Conservation (phyloP, 2,797 vertebrate species). For the Lepilemur ruficaudatus region DNA sequence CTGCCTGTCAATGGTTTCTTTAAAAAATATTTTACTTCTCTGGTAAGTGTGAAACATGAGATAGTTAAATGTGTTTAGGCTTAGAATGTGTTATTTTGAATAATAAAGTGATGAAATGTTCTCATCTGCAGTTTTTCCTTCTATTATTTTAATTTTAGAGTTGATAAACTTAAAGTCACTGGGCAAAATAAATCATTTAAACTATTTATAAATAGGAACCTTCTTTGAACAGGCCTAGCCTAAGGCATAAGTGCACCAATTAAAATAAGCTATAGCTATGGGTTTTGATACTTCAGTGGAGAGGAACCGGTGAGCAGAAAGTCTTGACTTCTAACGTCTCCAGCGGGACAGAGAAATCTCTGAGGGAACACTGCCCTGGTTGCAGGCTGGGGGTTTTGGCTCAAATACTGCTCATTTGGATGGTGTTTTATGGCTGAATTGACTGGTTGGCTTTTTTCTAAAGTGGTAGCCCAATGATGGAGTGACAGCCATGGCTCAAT, state of each 20-base stretch:
- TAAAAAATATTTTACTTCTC: not conserved
- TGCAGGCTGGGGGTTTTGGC: not conserved
- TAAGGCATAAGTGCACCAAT: not conserved
- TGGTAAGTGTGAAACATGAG: not conserved
- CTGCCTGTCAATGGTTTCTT: not conserved
- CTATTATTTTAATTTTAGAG: not conserved
- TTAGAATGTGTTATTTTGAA: not conserved
- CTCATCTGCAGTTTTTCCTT: not conserved
- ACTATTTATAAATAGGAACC: not conserved
- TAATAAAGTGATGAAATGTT: not conserved
- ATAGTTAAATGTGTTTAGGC: not conserved
- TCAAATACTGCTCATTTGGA: not conserved
- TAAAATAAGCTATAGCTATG: not conserved
- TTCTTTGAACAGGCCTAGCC: not conserved
- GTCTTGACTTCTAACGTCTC: not conserved
- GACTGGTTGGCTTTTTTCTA: not conserved
- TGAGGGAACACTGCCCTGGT: not conserved
- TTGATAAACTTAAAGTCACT: not conserved
- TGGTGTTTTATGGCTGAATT: not conserved
- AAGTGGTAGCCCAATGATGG: not conserved
- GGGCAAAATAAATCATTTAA: not conserved
- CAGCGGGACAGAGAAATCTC: not conserved
- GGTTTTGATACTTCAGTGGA: not conserved
- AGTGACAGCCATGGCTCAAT: not conserved
- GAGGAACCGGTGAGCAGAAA: not conserved